Conservation (phyloP, 2,888 invertebrate genomes). For the Pammene fasciana region DNA sequence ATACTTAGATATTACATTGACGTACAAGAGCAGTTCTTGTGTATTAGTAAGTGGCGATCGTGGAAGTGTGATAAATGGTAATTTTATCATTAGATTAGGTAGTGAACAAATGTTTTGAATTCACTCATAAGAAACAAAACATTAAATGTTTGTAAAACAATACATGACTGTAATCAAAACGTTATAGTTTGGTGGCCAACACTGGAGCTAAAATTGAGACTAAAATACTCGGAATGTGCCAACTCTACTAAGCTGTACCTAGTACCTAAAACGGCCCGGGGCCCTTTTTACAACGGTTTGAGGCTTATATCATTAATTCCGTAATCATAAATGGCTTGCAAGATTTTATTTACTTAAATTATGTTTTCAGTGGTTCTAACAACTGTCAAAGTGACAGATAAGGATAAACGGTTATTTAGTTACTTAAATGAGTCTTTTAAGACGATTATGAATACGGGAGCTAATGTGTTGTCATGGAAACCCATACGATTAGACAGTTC, state of each 20-base stretch:
- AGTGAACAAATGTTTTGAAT: constrained; percentile 29
- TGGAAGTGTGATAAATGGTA: constrained; percentile 54
- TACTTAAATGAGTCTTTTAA: too few relatives aligned
- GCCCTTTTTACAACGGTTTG: too few relatives aligned
- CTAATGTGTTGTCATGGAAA: too few relatives aligned
- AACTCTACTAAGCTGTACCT: neutral
- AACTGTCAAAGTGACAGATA: too few relatives aligned
- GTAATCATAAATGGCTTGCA: too few relatives aligned
- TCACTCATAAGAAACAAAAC: constrained; percentile 3
- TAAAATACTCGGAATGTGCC: neutral
- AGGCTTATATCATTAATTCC: too few relatives aligned
- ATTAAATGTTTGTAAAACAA: neutral
- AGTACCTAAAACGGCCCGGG: neutral
- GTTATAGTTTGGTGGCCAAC: neutral
- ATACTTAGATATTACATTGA: neutral
- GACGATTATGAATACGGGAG: neutral
- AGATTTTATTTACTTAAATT: too few relatives aligned
- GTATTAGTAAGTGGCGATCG: constrained; percentile 35
- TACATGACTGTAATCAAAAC: neutral
- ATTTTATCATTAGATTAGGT: constrained; percentile 52
- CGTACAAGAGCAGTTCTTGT: constrained; percentile 6
- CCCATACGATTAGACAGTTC: too few relatives aligned
- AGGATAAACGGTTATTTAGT: neutral
- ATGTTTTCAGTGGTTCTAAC: too few relatives aligned
- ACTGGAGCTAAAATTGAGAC: neutral